Evolutionary conservation across 2,113 vertebrate genomes (phyloP).

Genomic region (Sapajus apella): DNA sequence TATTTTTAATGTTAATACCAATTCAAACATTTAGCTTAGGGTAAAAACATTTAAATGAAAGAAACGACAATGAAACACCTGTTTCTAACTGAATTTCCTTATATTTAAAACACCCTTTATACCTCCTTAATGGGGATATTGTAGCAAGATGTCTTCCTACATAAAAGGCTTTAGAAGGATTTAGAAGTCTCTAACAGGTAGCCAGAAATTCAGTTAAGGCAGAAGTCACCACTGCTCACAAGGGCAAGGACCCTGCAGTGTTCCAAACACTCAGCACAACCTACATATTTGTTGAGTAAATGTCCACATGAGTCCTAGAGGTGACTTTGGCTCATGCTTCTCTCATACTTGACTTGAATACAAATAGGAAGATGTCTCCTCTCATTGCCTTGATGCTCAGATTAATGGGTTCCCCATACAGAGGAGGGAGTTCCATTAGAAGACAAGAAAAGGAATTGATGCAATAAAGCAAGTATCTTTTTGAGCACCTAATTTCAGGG

Average conservation of each 20-base stretch:
- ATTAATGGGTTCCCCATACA: background rate
- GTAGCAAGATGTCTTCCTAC: background rate
- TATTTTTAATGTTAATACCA: background rate
- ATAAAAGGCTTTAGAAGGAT: background rate
- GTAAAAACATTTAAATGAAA: background rate
- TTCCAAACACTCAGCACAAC: background rate
- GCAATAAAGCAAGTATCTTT: background rate
- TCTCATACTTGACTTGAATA: background rate
- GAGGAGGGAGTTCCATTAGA: background rate
- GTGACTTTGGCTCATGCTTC: background rate
- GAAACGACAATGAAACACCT: background rate
- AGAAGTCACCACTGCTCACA: background rate
- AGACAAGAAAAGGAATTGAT: background rate
- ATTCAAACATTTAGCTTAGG: background rate
- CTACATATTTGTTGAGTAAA: background rate
- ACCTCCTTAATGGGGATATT: background rate
- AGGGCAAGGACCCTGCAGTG: background rate
- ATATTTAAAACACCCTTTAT: background rate
- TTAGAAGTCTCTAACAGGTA: background rate
- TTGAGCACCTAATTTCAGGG: background rate
- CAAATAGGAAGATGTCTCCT: background rate
- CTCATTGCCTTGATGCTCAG: background rate
- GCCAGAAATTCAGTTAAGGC: background rate
- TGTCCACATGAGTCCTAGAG: background rate
- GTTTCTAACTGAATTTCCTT: background rate